Conservation (phyloP, 92 coral and sea anemone species). For the Umimayanthus chanpuru region DNA sequence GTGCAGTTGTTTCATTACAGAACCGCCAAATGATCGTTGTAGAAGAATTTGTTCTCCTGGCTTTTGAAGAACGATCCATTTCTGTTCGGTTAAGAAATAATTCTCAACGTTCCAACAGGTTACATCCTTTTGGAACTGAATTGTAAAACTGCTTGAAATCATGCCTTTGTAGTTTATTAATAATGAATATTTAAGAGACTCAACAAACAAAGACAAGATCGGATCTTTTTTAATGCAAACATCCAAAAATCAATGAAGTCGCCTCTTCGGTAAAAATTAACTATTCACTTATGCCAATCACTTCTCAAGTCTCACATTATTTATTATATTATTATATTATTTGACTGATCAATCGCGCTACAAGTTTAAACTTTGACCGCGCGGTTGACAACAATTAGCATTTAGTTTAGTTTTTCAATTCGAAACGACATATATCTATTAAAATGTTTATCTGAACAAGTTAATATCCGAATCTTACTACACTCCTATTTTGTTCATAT, state of each 20-base stretch:
- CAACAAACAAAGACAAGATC: neutral
- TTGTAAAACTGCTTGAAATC: neutral
- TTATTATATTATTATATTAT: too few relatives aligned
- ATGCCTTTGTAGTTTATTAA: too few relatives aligned
- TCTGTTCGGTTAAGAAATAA: neutral
- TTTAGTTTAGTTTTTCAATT: too few relatives aligned
- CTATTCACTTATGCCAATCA: neutral
- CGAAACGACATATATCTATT: too few relatives aligned
- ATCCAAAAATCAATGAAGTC: neutral
- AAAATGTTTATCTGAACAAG: too few relatives aligned
- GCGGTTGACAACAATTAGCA: too few relatives aligned
- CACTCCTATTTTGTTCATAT: too few relatives aligned
- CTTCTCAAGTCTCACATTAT: neutral
- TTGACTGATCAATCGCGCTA: neutral
- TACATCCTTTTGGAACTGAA: neutral
- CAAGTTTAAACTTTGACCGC: too few relatives aligned
- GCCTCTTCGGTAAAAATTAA: too few relatives aligned
- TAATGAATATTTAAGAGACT: too few relatives aligned
- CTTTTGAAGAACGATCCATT: neutral
- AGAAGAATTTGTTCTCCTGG: neutral
- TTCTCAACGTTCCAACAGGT: neutral
- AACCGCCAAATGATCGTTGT: neutral
- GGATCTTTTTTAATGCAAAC: neutral
- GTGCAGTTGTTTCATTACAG: constrained; percentile 23
- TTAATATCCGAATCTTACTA: too few relatives aligned